Evolutionary conservation across 2,113 vertebrate genomes (phyloP).

Genomic region (Pipa parva): DNA sequence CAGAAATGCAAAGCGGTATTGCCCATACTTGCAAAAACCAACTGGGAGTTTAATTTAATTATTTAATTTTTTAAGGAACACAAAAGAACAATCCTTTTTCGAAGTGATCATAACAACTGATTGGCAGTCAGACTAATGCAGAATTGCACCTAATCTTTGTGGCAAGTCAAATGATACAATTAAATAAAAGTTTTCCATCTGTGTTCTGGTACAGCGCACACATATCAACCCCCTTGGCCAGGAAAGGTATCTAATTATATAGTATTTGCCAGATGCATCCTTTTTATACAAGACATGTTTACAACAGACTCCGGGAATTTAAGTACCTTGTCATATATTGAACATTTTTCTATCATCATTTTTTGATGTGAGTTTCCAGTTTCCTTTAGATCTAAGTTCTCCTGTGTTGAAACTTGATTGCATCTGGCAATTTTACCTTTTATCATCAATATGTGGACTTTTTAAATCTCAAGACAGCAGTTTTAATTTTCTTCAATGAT

Average conservation of each 20-base stretch:
- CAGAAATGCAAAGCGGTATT: not conserved
- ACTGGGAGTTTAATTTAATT: not conserved
- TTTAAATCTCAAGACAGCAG: no score
- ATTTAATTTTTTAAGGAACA: not conserved
- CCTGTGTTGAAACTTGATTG: no score
- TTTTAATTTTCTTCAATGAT: no score
- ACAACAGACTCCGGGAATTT: not conserved
- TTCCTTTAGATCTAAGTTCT: no score
- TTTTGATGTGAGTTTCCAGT: no score
- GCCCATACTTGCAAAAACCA: not conserved
- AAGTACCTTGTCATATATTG: no score
- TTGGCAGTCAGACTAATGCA: not conserved
- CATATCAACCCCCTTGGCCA: not conserved
- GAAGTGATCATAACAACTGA: not conserved
- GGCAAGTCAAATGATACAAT: not conserved
- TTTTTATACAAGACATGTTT: not conserved
- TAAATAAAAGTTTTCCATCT: not conserved
- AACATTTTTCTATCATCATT: no score
- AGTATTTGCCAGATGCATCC: not conserved
- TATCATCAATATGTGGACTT: no score
- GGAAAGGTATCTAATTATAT: not conserved
- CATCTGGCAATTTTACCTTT: no score
- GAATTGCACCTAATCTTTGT: not conserved
- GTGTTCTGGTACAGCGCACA: no score
- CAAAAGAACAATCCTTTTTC: not conserved